A percentile compares a stretch with the other conserved stretches of the same genome.
Conservation (phyloP, 2,113 vertebrate genomes). For the Nymphicus hollandicus region DNA sequence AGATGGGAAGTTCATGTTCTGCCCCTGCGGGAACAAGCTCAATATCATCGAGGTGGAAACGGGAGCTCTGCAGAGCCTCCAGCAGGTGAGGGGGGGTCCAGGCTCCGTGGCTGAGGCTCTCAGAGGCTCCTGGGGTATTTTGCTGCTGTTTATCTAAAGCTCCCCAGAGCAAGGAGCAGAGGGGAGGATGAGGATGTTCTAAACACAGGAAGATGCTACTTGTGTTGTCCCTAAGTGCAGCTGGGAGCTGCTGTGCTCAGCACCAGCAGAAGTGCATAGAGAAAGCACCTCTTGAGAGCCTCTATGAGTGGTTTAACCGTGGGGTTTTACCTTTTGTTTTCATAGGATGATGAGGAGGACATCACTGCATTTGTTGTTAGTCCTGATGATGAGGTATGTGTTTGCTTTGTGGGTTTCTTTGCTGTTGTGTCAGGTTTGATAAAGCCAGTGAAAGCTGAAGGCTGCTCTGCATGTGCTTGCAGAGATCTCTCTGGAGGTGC, state of each 20-base stretch:
- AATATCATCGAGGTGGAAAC: conserved; percentile 86
- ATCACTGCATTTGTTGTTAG: conserved; percentile 89
- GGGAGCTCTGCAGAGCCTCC: conserved; percentile 81
- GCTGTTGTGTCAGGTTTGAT: background rate
- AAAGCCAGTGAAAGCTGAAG: rapidly evolving
- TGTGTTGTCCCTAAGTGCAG: rapidly evolving
- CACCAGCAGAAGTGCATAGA: rapidly evolving
- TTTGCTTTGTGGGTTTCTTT: background rate
- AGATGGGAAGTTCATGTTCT: conserved; percentile 88
- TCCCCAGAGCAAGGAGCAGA: rapidly evolving
- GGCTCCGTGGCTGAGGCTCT: background rate
- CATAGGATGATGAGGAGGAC: conserved; percentile 91
- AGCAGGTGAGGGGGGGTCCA: conserved; percentile 78
- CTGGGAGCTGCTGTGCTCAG: background rate
- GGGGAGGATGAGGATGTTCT: no score
- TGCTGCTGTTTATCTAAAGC: rapidly evolving
- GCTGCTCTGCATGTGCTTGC: rapidly evolving
- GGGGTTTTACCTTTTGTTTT: rapidly evolving
- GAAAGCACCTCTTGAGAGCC: background rate
- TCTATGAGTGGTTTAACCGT: rapidly evolving
- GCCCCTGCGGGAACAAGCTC: conserved; percentile 83
- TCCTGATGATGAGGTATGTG: conserved; percentile 82
- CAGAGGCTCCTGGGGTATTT: rapidly evolving
- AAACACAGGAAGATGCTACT: rapidly evolving
- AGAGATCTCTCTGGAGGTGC: rapidly evolving